Base-by-base conservation (phyloP, 2,888 invertebrate species). In the Beris morrisii region DNA sequence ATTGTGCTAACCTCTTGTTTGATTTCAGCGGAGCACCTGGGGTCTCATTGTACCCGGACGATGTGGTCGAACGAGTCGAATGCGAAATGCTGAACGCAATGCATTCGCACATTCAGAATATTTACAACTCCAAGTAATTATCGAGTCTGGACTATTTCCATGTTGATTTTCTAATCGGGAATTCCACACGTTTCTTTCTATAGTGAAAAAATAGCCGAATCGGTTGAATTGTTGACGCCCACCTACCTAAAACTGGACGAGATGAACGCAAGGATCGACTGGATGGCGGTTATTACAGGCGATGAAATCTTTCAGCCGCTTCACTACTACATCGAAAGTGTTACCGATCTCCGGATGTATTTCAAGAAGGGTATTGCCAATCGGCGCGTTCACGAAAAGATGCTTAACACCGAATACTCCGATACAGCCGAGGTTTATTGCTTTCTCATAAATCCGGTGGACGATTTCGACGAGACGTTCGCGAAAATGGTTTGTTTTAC, bases 21-120 rank as follows among this genome's bases (percentile, higher is more conserved):
- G 6, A 28, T 58, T 58, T 58, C 15, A 61, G 61, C 7, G 61
- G 61, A 32, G 50, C 61, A 5, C 61, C 61, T 32, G 61, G 52
- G 5, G 38, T 61, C 6, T 61, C 61, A 2, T 22, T 61, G 22
- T 61, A 61, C 22, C 61, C 61, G 6, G 61, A 61, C 6, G 4
- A 32, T 11, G 38, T 38, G 4, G 52, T 61, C 4, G 52, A 61
- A 52, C 32, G 38, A 6, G 52, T 61, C 11, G n/a, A 15, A 13
- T 61, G 61, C 22, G 61, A 50, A 50, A 61, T 61, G 43, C 52
- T 50, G 61, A 11, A 11, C 32, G 52, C 22, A 2, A 61, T 61
- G 61, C 22, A 61, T 12, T 5, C n/a, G 1, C 38, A 31, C 7
- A 44, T 61, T 9, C 50, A 15, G 4, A 52, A 15, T 15, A 61